These are phyloP conservation scores for Actias luna DNA, from an alignment of 2,888 invertebrate species.

Conservation along the genomic window DNA sequence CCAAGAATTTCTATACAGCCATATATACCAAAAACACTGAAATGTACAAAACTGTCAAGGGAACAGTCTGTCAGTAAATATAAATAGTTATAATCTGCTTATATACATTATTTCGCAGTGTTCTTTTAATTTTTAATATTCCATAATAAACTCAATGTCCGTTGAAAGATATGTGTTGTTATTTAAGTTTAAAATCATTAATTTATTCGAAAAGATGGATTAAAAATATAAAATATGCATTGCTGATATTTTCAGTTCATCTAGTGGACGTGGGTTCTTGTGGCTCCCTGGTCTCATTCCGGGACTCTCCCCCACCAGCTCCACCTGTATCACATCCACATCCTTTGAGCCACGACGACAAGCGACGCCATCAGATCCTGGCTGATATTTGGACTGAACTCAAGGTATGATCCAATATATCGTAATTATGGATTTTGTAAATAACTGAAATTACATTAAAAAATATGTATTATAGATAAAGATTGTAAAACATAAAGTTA, in stretches of 20 bases:
- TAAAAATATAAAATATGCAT: not conserved
- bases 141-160: not conserved
- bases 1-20: too few species aligned
- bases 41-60: not conserved
- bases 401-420: conserved; percentile 55
- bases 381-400: conserved; percentile 85
- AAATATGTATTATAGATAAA: too few species aligned
- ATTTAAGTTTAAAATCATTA: not conserved
- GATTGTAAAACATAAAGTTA: not conserved
- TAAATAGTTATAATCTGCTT: not conserved
- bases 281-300: conserved; percentile 74
- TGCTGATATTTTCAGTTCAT: conserved; percentile 50
- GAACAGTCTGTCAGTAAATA: not conserved
- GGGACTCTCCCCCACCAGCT: conserved; percentile 73
- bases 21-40: not conserved
- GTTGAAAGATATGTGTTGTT: not conserved
- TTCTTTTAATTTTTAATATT: not conserved
- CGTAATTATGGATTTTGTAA: not conserved
- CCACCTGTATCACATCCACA: conserved; percentile 71
- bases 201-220: not conserved
- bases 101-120: not conserved
- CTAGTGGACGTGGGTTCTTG: conserved; percentile 73
- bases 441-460: not conserved
- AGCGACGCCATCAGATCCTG: conserved; percentile 83
- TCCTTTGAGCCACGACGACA: conserved; percentile 83